Evolutionary conservation across 2,113 vertebrate species (phyloP).

Genomic region (Jaculus jaculus): DNA sequence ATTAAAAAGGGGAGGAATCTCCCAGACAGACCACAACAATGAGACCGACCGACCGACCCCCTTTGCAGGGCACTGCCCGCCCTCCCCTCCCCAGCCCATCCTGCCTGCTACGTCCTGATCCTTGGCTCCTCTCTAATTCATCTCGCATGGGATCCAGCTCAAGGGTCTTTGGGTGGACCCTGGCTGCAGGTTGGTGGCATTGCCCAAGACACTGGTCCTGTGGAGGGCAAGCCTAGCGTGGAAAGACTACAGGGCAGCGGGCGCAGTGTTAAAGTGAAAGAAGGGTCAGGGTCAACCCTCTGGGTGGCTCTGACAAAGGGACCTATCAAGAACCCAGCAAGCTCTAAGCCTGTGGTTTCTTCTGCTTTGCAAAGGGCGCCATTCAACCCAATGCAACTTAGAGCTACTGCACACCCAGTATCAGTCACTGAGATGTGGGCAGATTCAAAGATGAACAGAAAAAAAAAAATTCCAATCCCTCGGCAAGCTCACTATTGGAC

Average conservation of each 20-base stretch:
- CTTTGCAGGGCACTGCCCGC: conserved; percentile 72
- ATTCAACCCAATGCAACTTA: neutral
- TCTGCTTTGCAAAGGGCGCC: neutral
- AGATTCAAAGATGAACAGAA: neutral
- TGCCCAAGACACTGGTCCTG: neutral
- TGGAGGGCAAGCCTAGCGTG: neutral
- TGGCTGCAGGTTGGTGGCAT: neutral
- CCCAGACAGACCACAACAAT: conserved; percentile 83
- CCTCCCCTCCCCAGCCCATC: conserved; percentile 19
- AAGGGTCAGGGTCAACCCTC: neutral
- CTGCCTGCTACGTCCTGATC: conserved; percentile 60
- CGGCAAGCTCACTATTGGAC: neutral
- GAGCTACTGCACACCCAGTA: no score
- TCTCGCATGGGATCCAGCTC: neutral
- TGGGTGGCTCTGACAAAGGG: neutral
- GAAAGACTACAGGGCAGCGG: neutral
- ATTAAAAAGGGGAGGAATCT: conserved; percentile 82
- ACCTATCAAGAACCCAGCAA: neutral
- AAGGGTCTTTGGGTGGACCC: neutral
- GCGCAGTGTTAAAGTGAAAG: neutral
- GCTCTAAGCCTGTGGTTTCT: neutral
- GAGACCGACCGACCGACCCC: conserved; percentile 74
- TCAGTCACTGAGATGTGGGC: neutral
- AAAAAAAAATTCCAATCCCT: neutral
- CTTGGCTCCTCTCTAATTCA: conserved; percentile 23